Evolutionary conservation across 53 echinoderm and acorn worm genomes (phyloP).

Genomic region (Zoroaster sp.): DNA sequence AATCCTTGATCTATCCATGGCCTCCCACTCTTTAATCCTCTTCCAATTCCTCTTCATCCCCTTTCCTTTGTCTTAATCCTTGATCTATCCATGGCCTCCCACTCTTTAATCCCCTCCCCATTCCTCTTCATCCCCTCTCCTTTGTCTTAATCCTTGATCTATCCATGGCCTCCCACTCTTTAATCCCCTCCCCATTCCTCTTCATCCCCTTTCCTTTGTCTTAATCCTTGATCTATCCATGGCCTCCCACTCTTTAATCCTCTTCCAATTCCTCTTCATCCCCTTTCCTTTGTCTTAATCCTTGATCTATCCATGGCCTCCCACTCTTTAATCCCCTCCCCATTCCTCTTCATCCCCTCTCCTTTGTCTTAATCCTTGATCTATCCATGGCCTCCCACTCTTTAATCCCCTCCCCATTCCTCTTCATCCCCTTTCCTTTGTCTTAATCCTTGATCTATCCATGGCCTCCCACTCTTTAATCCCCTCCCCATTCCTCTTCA

Average conservation of each 20-base stretch:
- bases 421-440: background rate
- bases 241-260: background rate
- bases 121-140: background rate
- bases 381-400: background rate
- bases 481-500: background rate
- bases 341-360: background rate
- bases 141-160: background rate
- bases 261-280: background rate
- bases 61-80: background rate
- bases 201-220: background rate
- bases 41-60: background rate
- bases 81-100: background rate
- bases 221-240: too few species aligned
- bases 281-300: background rate
- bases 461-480: background rate
- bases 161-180: background rate
- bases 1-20: background rate
- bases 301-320: background rate
- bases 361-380: background rate
- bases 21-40: background rate
- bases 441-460: background rate
- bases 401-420: background rate
- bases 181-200: background rate
- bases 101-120: background rate
- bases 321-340: background rate